Evolutionary conservation across 2,888 invertebrate genomes (phyloP).

Genomic region (Galeruca laticollis): DNA sequence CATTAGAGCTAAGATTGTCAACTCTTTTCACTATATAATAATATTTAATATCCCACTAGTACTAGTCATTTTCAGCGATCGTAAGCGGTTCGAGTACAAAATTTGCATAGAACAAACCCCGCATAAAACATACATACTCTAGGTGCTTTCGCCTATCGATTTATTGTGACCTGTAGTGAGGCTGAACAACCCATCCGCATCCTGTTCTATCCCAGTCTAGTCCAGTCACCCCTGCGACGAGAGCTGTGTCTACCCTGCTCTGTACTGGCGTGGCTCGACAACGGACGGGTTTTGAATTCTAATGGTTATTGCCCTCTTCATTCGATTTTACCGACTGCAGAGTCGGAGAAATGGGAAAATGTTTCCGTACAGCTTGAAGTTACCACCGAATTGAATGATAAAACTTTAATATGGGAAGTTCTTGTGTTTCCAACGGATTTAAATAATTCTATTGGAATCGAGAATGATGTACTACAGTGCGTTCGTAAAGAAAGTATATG

Average conservation of each 20-base stretch:
- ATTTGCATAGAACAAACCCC: no score
- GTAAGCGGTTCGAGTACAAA: no score
- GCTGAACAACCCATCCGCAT: background rate
- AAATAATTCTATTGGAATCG: no score
- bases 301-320: slow-evolving; percentile 32
- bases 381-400: background rate
- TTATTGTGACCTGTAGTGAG: slow-evolving; percentile 18
- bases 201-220: slow-evolving; percentile 23
- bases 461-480: no score
- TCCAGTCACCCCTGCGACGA: slow-evolving; percentile 25
- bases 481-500: no score
- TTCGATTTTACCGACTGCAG: background rate
- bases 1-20: no score
- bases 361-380: background rate
- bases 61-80: no score
- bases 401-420: background rate
- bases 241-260: slow-evolving; percentile 12
- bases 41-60: no score
- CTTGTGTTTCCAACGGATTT: background rate
- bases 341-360: background rate
- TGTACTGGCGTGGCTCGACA: slow-evolving; percentile 3
- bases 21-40: no score
- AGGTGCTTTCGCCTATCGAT: slow-evolving; percentile 20
- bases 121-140: background rate
- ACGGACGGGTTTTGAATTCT: slow-evolving; percentile 28